Percentiles rank a stretch among this genome's conserved stretches.
phyloP scores from a whole-genome alignment of 2,113 vertebrate genomes.

The Dendropsophus ebraccatus region DNA sequence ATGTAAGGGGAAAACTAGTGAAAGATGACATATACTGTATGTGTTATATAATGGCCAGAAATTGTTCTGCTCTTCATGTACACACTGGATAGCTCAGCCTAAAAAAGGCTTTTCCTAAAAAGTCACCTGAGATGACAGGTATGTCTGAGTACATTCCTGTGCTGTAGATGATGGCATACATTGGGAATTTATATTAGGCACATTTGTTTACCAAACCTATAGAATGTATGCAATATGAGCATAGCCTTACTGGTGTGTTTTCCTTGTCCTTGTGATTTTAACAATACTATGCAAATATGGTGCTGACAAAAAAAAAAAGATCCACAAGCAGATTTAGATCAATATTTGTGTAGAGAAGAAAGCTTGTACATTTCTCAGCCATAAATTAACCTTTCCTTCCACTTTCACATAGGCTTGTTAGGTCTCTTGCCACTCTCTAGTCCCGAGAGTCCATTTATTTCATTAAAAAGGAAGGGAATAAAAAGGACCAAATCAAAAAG shows the following conservation, averaged over 20 bases:
- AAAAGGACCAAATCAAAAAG: conserved; percentile 54
- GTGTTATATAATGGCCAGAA: no score
- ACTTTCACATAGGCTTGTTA: neutral
- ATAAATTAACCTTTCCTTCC: conserved; percentile 70
- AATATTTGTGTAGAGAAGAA: conserved; percentile 72
- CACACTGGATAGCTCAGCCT: no score
- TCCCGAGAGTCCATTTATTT: conserved; percentile 56
- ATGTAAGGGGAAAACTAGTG: no score
- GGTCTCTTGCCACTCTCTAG: neutral
- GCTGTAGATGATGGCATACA: no score
- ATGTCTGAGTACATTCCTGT: no score
- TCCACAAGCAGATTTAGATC: conserved; percentile 66
- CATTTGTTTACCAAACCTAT: neutral
- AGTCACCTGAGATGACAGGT: no score
- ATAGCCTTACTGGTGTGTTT: neutral
- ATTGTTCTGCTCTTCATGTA: no score
- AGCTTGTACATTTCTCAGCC: conserved; percentile 64
- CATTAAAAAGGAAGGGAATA: conserved; percentile 50
- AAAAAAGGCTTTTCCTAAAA: no score
- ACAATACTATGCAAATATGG: conserved; percentile 59
- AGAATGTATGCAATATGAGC: neutral
- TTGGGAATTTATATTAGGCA: no score
- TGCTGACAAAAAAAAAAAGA: conserved; percentile 57
- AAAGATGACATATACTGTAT: no score
- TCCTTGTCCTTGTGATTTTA: conserved; percentile 64